phyloP scores from a whole-genome alignment of 2,888 invertebrate species.

The Platynereis dumerilii region DNA sequence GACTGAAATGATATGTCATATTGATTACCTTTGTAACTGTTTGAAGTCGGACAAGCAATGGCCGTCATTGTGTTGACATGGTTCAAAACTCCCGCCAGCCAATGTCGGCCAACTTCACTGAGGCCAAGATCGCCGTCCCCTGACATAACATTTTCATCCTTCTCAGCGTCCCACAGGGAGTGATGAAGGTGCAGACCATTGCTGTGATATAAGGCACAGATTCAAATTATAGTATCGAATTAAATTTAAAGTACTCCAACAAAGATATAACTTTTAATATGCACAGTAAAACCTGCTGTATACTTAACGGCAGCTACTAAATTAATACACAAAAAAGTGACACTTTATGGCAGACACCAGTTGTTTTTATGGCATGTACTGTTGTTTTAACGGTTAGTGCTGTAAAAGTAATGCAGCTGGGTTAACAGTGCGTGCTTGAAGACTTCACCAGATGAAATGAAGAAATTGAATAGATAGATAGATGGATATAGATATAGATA shows the following conservation, averaged over 20 bases:
- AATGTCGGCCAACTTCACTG: not conserved
- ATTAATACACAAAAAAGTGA: too few relatives aligned
- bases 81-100: not conserved
- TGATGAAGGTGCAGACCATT: not conserved
- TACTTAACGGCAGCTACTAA: too few relatives aligned
- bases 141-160: not conserved
- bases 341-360: too few relatives aligned
- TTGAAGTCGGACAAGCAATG: not conserved
- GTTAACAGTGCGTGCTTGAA: too few relatives aligned
- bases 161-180: not conserved
- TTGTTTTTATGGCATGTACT: too few relatives aligned
- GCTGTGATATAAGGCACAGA: not conserved
- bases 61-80: not conserved
- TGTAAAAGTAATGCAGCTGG: too few relatives aligned
- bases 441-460: too few relatives aligned
- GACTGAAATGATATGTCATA: too few relatives aligned
- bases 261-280: not conserved
- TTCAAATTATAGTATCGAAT: not conserved
- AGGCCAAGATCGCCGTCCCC: slow-evolving; percentile 1
- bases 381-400: too few relatives aligned
- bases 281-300: not conserved
- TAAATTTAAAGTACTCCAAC: too few relatives aligned
- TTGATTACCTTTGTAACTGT: slow-evolving; percentile 30
- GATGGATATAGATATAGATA: too few relatives aligned
- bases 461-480: too few relatives aligned